Base-by-base conservation (phyloP, 2,113 vertebrate species). In the Probosciger aterrimus region DNA sequence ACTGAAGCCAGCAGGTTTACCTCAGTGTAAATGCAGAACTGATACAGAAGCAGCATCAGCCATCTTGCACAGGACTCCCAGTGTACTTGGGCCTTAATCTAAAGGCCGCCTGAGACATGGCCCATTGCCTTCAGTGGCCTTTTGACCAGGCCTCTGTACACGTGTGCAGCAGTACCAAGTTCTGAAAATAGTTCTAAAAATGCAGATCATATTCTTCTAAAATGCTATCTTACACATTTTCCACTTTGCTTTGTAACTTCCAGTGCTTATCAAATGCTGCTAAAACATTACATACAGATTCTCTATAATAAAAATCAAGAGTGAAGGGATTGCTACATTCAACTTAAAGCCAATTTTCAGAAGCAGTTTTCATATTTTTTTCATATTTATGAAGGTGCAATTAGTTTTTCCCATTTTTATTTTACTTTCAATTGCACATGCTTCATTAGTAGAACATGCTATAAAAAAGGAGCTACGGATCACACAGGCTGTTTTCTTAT, bases 321-420 rank as follows among this genome's bases (percentile, higher is more conserved):
- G 28, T 14, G 16, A 67, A 70, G 10, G 5, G 4, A 88, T 25
- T 86, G 60, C 35, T 75, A 77, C 16, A 28, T 86, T 85, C 53
- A 93, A 89, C 60, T 41, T 88, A 82, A 68, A 81, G 11, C 46
- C 19, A 47, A 64, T 91, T 91, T 94, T 92, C 63, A 91, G n/a
- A 82, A 27, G 44, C 49, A 79, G 78, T 53, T 49, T 84, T 62
- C 28, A 15, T 90, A 55, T 71, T 92, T 79, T 79, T 37, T 74
- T 43, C 15, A 4, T 47, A 83, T 78, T 95, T 73, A 83, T 64
- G 85, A 93, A 76, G 82, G 57, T 18, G 9, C 44, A 73, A 33
- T 53, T 50, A 33, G 23, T 60, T 73, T 89, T 57, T 31, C 23
- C 30, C 6, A 10, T 20, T 81, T 80, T 49, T 31, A 47, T 27